phyloP scores from a whole-genome alignment of 2,888 invertebrate species.

The Caenorhabditis imperialis region DNA sequence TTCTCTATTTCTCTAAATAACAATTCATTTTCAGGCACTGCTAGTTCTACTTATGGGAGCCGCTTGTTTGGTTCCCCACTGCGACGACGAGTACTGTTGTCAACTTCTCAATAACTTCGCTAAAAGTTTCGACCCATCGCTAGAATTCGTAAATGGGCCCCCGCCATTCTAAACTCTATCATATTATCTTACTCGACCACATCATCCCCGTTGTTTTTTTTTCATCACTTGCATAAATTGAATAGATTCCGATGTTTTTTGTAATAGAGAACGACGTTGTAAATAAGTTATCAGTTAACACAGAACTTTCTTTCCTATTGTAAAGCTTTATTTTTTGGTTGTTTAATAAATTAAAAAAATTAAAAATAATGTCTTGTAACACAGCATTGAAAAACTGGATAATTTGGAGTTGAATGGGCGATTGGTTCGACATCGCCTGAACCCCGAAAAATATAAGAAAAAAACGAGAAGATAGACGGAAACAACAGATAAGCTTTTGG shows the following conservation, averaged over 20 bases:
- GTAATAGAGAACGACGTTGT: slow-evolving; percentile 35
- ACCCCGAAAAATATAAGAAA: too few relatives aligned
- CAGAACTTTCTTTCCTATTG: slow-evolving; percentile 8
- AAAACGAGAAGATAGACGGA: too few relatives aligned
- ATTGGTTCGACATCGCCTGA: too few relatives aligned
- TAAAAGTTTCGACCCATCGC: slow-evolving; percentile 88
- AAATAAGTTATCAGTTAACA: slow-evolving; percentile 19
- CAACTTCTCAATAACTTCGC: slow-evolving; percentile 89
- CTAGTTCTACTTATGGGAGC: slow-evolving; percentile 93
- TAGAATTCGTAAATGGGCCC: slow-evolving; percentile 92
- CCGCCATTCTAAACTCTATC: slow-evolving; percentile 85
- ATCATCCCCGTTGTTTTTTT: slow-evolving; percentile 33
- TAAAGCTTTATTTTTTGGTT: slow-evolving; percentile 24
- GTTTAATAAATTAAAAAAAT: slow-evolving; percentile 19
- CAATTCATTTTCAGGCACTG: slow-evolving; percentile 85
- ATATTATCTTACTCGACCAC: slow-evolving; percentile 1
- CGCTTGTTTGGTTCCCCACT: slow-evolving; percentile 91
- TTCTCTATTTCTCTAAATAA: not conserved
- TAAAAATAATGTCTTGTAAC: slow-evolving; percentile 14
- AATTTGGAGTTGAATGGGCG: too few relatives aligned
- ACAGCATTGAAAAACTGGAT: too few relatives aligned
- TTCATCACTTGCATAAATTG: slow-evolving; percentile 46
- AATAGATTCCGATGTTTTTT: slow-evolving; percentile 42
- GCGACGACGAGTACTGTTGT: slow-evolving; percentile 87
- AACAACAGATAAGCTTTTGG: too few relatives aligned